Base-by-base conservation (phyloP, 1,140 invertebrate genomes). In the Zeugodacus cucurbitae region DNA sequence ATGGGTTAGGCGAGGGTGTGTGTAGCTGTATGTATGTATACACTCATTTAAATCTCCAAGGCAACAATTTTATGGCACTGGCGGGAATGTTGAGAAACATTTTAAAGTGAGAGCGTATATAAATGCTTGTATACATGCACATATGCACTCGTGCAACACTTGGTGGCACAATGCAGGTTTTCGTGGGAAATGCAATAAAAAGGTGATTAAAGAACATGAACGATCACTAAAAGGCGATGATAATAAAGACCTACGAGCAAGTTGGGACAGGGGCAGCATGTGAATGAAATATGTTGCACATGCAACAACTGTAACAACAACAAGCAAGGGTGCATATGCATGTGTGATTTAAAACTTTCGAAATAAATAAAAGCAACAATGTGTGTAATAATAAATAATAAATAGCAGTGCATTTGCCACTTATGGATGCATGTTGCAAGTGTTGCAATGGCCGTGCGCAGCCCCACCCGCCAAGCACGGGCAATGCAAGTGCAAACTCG, bases 371-470 rank as follows among this genome's bases (percentile, higher is more conserved):
- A 34, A 62, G 34, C 34, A 34, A 70, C 32, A 74, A 74, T n/a
- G 37, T 34, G 11, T n/a, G 37, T 74, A 74, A 74, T 74, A 44
- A 74, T 74, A 41, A 74, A 74, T 74, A 74, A 74, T 44, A 74
- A 74, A 74, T 74, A 10, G 70, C 6, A 26, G 32, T 74, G 22
- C 37, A n/a, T 6, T 74, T 41, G 37, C 70, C 70, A 74, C n/a
- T 74, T 17, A 41, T 37, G 70, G 34, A 74, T 34, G 70, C 70
- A 37, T 41, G 34, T 41, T 74, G 64, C 64, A 70, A 70, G 29
- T 70, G 64, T 70, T 70, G 70, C 34, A 74, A 41, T 17, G 17
- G 8, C 37, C n/a, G n/a, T 20, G n/a, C 32, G 34, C 34, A 26
- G 0, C 37, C 11, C 64, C 17, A 62, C 26, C 32, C 32, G 29